Percentiles rank a stretch among this genome's conserved stretches.
Evolutionary conservation across 2,113 vertebrate species (phyloP).

Genomic region (Empidonax traillii): DNA sequence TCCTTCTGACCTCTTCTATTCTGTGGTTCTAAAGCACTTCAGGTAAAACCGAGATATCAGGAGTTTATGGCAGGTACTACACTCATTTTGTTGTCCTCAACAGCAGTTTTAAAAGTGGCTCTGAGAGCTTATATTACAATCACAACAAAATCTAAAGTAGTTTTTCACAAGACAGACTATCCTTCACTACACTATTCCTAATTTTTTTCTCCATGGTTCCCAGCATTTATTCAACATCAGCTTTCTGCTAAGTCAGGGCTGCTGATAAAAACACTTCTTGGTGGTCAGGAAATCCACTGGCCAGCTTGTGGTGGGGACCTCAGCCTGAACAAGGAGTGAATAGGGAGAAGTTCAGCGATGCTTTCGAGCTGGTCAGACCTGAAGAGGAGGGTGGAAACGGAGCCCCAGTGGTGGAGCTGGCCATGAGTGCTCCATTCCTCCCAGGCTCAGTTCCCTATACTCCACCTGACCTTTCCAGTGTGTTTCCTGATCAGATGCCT

Average conservation of each 20-base stretch:
- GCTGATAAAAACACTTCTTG: neutral
- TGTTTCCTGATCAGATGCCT: neutral
- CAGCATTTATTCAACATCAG: neutral
- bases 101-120: neutral
- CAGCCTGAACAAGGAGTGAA: neutral
- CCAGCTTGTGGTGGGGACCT: neutral
- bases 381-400: neutral
- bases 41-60: neutral
- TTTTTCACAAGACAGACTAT: neutral
- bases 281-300: neutral
- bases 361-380: neutral
- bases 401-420: neutral
- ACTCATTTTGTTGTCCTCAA: neutral
- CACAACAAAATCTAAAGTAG: neutral
- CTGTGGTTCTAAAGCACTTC: neutral
- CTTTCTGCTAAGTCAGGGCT: neutral
- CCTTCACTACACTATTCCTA: neutral
- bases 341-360: neutral
- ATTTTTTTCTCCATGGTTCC: neutral
- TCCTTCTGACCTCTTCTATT: neutral
- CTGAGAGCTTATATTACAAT: neutral
- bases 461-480: conserved; percentile 28
- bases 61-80: neutral
- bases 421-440: neutral
- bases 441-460: neutral